Evolutionary conservation across 2,888 invertebrate species (phyloP).

Genomic region (Trissolcus japonicus): DNA sequence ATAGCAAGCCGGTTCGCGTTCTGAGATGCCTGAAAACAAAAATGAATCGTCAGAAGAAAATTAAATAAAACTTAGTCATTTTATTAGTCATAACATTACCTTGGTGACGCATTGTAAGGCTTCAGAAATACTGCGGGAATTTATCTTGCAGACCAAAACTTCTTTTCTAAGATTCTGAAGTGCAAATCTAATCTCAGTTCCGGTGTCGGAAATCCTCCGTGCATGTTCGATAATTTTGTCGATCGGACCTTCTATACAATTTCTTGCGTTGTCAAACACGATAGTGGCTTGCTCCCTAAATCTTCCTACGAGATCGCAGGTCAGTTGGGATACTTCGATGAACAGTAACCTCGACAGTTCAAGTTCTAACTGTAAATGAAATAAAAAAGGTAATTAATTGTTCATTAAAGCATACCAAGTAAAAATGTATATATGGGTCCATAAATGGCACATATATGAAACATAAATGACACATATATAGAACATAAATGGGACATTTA

Average conservation of each 20-base stretch:
- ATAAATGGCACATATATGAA: no score
- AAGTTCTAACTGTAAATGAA: constrained; percentile 13
- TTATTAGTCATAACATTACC: constrained; percentile 9
- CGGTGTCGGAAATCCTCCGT: constrained; percentile 31
- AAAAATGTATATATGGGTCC: no score
- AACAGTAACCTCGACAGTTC: constrained; percentile 13
- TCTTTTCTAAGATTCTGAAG: constrained; percentile 36
- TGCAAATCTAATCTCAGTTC: constrained; percentile 15
- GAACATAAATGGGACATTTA: no score
- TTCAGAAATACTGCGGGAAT: constrained; percentile 4
- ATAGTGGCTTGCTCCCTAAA: constrained; percentile 21
- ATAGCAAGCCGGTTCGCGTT: background rate
- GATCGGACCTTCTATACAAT: constrained; percentile 27
- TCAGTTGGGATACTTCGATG: constrained; percentile 4
- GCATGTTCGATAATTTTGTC: constrained; percentile 13
- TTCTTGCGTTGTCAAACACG: constrained; percentile 22
- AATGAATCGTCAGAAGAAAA: background rate
- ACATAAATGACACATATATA: no score
- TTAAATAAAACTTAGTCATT: background rate
- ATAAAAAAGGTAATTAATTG: background rate
- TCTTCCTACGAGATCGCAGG: constrained; percentile 37
- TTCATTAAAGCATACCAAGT: no score
- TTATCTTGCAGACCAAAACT: constrained; percentile 21
- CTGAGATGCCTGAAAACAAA: constrained; percentile 8
- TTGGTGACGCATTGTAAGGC: constrained; percentile 17